Evolutionary conservation across 2,888 invertebrate genomes (phyloP), one percentile per base, ranked within the genome.

Genomic region (Phoenoteleia sp.): DNA sequence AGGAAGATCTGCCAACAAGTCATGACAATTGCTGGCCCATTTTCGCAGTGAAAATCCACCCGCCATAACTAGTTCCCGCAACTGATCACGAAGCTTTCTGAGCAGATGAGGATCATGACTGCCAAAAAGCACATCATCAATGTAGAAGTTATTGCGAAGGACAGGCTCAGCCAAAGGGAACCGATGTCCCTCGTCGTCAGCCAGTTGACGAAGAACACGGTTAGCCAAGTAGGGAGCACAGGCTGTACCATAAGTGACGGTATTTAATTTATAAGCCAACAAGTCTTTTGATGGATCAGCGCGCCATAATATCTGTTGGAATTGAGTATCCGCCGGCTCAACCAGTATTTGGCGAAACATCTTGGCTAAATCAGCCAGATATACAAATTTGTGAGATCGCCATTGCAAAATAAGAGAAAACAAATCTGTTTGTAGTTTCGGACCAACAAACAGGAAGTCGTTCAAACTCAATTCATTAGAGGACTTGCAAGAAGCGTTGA

Each of bases 261-360:
- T n/a, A n/a, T n/a, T n/a, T n/a, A n/a, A n/a, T 15, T 27, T 7
- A 29, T 62, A 79, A 19, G 25, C 1, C 0, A 36, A 5, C 1
- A 69, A 11, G 9, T n/a, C 15, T 4, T 54, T 19, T 4, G 21
- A 11, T 5, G 27, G 27, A 11, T 19, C 17, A 7, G 42, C 11
- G 7, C 60, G 45, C 79, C 79, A 79, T 0, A 62, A 15, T 2
- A 79, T 71, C 6, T 39, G 13, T 19, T 79, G 56, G 33, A 25
- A 62, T n/a, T 9, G 0, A 1, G 9, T 9, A 36, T 79, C 62
- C 2, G 21, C 6, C 0, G 47, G 52, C 19, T 67, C 66, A 6
- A 83, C 60, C n/a, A 11, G 7, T n/a, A 81, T 74, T n/a, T 80
- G 72, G 2, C 80, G 64, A 11, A 66, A 80, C 56, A 82, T 82